Base-by-base conservation (phyloP, 2,888 invertebrate genomes). In the Arctia plantaginis region DNA sequence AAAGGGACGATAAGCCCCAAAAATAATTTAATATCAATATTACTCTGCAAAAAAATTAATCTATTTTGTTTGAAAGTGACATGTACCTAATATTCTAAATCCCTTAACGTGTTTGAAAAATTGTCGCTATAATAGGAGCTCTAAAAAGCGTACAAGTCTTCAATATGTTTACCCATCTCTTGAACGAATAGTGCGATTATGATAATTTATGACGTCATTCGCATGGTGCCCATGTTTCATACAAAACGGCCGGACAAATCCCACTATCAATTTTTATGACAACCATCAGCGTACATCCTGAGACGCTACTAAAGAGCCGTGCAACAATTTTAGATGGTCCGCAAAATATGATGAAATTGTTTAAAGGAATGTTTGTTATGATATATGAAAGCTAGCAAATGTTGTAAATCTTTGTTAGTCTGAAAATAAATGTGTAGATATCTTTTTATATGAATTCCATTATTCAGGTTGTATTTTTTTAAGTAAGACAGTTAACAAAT, bases 191-290 rank as follows among this genome's bases (percentile, higher is more conserved):
- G 83, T 65, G 69, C 73, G 77, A 82, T 85, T 84, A 86, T 66
- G 73, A 68, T 83, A 74, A 85, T 72, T 77, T 82, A 85, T 82
- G 78, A 76, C 77, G 72, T 81, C 73, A 78, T 71, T 77, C 55
- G 74, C 69, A 74, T 78, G 72, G 76, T 77, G 66, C 65, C 67
- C 59, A 85, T 83, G 76, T 72, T 69, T 86, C 80, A 86, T 82
- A 80, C 76, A 77, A 78, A 79, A 76, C 65, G 72, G 72, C 66
- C 69, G 78, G 81, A 85, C 82, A 85, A 86, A 85, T 82, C 85
- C 82, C 66, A 69, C 79, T 68, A 85, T 85, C 82, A 82, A 85
- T 86, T 86, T 70, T 85, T 83, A 86, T 77, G 83, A 75, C 68
- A 62, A 39, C 71, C 73, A 78, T 84, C 73, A 77, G 75, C 75